Evolutionary conservation across 2,888 invertebrate species (phyloP).

Genomic region (Sesia apiformis): DNA sequence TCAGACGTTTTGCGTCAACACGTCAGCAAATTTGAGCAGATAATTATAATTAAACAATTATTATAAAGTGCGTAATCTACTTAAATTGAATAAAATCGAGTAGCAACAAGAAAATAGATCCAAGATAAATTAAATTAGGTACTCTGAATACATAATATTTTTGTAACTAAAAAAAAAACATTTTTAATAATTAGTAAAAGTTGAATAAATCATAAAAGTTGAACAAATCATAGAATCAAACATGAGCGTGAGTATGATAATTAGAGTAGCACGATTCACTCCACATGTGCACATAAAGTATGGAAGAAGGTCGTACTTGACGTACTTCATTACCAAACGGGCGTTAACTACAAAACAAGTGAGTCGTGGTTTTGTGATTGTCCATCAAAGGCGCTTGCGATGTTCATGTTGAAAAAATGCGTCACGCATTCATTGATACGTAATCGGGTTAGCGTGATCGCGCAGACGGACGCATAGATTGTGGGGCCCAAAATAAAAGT

Average conservation of each 20-base stretch:
- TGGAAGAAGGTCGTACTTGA: not conserved
- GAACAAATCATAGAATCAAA: too few relatives aligned
- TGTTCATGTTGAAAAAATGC: constrained; percentile 5
- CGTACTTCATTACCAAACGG: constrained; percentile 1
- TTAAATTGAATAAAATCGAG: too few relatives aligned
- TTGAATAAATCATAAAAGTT: too few relatives aligned
- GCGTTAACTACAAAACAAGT: constrained; percentile 12
- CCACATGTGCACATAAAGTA: not conserved
- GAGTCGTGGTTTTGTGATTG: constrained; percentile 22
- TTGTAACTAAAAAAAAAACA: too few relatives aligned
- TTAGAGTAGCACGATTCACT: not conserved
- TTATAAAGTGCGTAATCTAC: too few relatives aligned
- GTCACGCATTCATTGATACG: constrained; percentile 34
- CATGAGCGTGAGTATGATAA: not conserved
- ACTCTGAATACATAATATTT: too few relatives aligned
- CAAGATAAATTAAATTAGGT: too few relatives aligned
- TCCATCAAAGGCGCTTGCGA: constrained; percentile 1
- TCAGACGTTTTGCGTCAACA: too few relatives aligned
- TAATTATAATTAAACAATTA: too few relatives aligned
- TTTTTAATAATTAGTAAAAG: too few relatives aligned
- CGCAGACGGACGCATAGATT: constrained; percentile 10
- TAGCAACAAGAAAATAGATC: too few relatives aligned
- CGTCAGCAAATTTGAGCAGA: too few relatives aligned
- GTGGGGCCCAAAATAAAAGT: not conserved
- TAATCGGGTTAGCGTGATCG: constrained; percentile 27